A percentile compares a stretch with the other conserved stretches of the same genome.
phyloP scores from a whole-genome alignment of 1,140 invertebrate genomes.

The Meloidogyne hapla region DNA sequence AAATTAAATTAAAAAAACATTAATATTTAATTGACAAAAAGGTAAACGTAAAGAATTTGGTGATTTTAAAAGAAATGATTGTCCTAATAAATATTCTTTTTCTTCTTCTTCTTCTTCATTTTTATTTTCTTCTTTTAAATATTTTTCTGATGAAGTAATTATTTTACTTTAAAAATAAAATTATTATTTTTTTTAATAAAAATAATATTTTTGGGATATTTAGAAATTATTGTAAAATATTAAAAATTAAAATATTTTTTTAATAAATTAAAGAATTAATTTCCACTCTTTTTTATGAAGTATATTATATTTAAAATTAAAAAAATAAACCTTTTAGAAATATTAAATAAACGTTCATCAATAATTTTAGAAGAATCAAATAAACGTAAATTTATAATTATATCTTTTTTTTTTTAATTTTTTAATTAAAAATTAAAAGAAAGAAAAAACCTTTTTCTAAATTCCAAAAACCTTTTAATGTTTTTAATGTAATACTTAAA shows the following conservation, averaged over 20 bases:
- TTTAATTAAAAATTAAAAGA: not conserved
- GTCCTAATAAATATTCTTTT: slow-evolving; percentile 7
- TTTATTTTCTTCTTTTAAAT: not conserved
- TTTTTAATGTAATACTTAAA: not conserved
- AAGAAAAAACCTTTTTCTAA: not conserved
- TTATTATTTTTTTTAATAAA: too few species aligned
- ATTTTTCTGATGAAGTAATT: not conserved
- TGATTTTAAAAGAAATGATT: slow-evolving; percentile 20
- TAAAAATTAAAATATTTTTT: too few species aligned
- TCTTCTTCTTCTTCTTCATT: too few species aligned
- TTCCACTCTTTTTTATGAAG: too few species aligned
- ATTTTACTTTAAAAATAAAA: slow-evolving; percentile 6
- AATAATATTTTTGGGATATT: too few species aligned
- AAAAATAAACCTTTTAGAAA: not conserved
- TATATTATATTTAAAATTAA: too few species aligned
- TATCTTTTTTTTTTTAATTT: not conserved
- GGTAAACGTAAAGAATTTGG: slow-evolving; percentile 15
- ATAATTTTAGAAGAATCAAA: slow-evolving; percentile 6
- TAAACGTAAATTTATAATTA: slow-evolving; percentile 6
- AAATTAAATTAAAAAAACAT: not conserved
- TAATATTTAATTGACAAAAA: slow-evolving; percentile 1
- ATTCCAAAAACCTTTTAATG: not conserved
- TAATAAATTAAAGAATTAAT: too few species aligned
- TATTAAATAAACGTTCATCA: slow-evolving; percentile 10
- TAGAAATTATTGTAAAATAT: too few species aligned